These are phyloP conservation scores for Microctonus brassicae DNA, from an alignment of 2,888 invertebrate genomes.

Conservation along the genomic window DNA sequence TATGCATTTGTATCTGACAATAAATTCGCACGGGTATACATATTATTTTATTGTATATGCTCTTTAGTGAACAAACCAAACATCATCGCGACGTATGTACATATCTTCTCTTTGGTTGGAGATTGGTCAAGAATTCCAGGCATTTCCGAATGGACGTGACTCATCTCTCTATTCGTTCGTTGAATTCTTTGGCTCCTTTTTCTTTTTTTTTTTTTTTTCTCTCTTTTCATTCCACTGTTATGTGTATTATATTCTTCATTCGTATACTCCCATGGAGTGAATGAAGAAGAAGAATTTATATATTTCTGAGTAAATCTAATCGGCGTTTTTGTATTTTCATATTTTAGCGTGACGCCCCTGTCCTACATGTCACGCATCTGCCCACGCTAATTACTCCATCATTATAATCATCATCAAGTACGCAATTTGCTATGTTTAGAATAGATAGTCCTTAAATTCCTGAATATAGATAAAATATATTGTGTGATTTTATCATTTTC, in stretches of 20 bases:
- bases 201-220: too few species aligned
- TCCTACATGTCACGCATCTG: conserved; percentile 57
- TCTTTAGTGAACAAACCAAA: conserved; percentile 16
- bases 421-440: not conserved
- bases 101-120: conserved; percentile 35
- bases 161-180: conserved; percentile 27
- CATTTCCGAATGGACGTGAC: conserved; percentile 36
- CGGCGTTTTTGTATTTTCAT: not conserved
- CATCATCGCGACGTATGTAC: conserved; percentile 42
- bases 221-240: not conserved
- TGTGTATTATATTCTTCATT: too few species aligned
- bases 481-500: not conserved
- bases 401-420: conserved; percentile 44
- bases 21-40: not conserved
- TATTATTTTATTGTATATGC: not conserved
- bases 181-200: conserved; percentile 12
- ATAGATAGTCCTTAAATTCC: conserved; percentile 6
- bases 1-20: not conserved
- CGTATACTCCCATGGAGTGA: not conserved
- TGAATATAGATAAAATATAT: not conserved
- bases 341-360: conserved; percentile 40
- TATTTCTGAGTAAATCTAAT: too few species aligned
- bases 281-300: not conserved
- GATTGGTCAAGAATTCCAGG: conserved; percentile 34
- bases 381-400: conserved; percentile 59